phyloP scores from a whole-genome alignment of 2,113 vertebrate genomes.

The Siniperca knerii region DNA sequence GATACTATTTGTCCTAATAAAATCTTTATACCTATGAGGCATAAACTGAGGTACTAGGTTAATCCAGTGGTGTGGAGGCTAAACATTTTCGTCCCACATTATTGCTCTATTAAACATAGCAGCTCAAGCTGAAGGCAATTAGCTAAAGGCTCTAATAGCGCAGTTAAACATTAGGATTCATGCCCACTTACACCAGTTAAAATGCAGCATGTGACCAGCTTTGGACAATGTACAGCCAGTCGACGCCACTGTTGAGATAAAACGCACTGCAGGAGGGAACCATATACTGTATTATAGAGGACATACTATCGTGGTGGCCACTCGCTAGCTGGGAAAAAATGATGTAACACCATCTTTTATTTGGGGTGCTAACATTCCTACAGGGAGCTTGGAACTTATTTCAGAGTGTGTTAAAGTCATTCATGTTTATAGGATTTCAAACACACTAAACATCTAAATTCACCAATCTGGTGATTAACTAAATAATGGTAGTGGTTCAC shows the following conservation, averaged over 20 bases:
- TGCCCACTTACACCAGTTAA: slow-evolving; percentile 48
- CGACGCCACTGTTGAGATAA: slow-evolving; percentile 6
- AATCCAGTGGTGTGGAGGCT: neutral
- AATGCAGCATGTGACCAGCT: slow-evolving; percentile 31
- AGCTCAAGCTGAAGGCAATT: slow-evolving; percentile 41
- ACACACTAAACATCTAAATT: slow-evolving; percentile 18
- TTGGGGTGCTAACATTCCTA: slow-evolving; percentile 10
- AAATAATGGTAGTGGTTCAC: slow-evolving; percentile 23
- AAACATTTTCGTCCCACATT: slow-evolving; percentile 40
- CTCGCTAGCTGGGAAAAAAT: slow-evolving; percentile 1
- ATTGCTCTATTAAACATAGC: slow-evolving; percentile 53
- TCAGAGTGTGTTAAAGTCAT: slow-evolving; percentile 1
- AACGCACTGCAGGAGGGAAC: slow-evolving; percentile 4
- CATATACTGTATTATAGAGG: neutral
- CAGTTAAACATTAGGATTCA: slow-evolving; percentile 55
- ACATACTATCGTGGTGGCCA: neutral
- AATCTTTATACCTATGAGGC: neutral
- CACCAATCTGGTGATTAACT: neutral
- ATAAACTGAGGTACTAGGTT: neutral
- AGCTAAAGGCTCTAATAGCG: slow-evolving; percentile 45
- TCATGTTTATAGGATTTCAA: slow-evolving; percentile 34
- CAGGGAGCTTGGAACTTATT: neutral
- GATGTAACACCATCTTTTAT: slow-evolving; percentile 11
- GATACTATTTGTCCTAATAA: neutral
- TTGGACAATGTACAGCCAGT: slow-evolving; percentile 36